Percentiles rank a stretch among this genome's conserved stretches.
These are phyloP conservation scores for Eudasyphora cyanicolor DNA, from an alignment of 2,888 invertebrate genomes.

Conservation along the genomic window DNA sequence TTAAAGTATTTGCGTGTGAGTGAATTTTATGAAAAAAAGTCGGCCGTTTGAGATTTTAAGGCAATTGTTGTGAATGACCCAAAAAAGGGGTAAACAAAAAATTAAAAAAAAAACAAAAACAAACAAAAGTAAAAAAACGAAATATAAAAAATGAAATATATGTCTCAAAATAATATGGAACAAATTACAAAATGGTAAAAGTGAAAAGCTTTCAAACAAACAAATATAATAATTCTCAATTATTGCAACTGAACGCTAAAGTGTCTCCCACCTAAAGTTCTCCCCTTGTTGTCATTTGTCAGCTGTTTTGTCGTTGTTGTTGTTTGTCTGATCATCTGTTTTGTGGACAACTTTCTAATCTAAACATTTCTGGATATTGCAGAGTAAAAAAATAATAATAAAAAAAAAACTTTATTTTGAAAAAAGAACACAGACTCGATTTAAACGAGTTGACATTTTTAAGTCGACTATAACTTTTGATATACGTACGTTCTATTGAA, in stretches of 20 bases:
- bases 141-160: no score
- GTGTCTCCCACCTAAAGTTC: not conserved
- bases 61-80: conserved; percentile 50
- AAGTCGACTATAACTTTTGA: no score
- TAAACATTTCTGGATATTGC: not conserved
- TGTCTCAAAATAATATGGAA: no score
- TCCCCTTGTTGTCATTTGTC: not conserved
- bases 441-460: not conserved
- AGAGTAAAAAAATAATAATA: not conserved
- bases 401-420: not conserved
- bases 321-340: not conserved
- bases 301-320: not conserved
- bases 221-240: conserved; percentile 25
- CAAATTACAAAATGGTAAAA: not conserved
- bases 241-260: not conserved
- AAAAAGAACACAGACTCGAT: no score
- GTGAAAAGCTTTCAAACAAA: not conserved
- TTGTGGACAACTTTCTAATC: not conserved
- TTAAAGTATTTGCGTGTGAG: conserved; percentile 1
- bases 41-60: no score
- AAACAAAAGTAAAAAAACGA: conserved; percentile 26
- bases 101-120: conserved; percentile 2
- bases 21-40: conserved; percentile 31
- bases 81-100: conserved; percentile 28
- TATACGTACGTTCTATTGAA: no score